These are phyloP conservation scores for Hexactinellida sp. DNA, from an alignment of 37 sponge, comb jelly and placozoan genomes.

Conservation along the genomic window DNA sequence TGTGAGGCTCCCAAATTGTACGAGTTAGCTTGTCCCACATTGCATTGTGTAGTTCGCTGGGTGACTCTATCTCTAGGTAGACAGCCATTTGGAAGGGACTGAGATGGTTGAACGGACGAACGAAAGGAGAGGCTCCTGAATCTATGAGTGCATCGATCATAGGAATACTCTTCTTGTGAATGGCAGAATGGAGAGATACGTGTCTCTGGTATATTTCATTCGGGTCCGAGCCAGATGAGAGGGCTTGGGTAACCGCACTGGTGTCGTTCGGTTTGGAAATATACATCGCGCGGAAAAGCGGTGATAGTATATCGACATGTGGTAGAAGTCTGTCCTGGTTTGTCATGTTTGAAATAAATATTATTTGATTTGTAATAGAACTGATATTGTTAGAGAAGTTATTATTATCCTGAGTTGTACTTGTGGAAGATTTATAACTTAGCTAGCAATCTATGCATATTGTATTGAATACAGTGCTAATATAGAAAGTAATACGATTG, in stretches of 20 bases:
- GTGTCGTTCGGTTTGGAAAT: not conserved
- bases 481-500: not conserved
- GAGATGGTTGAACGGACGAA: not conserved
- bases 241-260: not conserved
- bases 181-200: not conserved
- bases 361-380: no score
- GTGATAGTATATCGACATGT: not conserved
- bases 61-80: not conserved
- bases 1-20: not conserved
- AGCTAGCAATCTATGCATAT: not conserved
- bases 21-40: slow-evolving; percentile 14
- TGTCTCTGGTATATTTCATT: not conserved
- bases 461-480: not conserved
- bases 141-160: not conserved
- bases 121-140: not conserved
- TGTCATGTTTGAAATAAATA: no score
- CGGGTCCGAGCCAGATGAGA: not conserved
- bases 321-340: not conserved
- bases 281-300: not conserved
- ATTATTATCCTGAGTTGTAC: no score
- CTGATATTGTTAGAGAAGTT: no score
- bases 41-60: not conserved
- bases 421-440: not conserved
- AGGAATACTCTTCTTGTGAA: slow-evolving; percentile 11
- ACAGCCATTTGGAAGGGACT: not conserved